Evolutionary conservation across 1,140 invertebrate species (phyloP).

Genomic region (Amyelois transitella): DNA sequence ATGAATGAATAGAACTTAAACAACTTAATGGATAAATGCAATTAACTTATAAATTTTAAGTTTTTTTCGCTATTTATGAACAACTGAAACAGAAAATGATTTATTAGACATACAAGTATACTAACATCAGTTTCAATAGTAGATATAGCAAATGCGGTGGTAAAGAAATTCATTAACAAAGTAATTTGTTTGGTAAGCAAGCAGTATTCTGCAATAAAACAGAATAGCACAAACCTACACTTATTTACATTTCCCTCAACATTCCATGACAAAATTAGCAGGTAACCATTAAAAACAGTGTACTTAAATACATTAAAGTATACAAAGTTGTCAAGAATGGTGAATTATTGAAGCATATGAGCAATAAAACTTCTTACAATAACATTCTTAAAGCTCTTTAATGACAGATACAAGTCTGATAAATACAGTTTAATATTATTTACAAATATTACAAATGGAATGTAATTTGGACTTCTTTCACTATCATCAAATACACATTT

Average conservation of each 20-base stretch:
- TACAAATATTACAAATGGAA: conserved; percentile 65
- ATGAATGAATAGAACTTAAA: conserved; percentile 14
- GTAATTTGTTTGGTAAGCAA: too few species aligned
- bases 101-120: too few species aligned
- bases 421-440: conserved; percentile 29
- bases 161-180: too few species aligned
- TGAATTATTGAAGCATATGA: conserved; percentile 48
- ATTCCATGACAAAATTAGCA: not conserved
- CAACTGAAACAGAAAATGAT: too few species aligned
- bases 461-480: conserved; percentile 62
- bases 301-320: conserved; percentile 38
- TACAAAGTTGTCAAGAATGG: conserved; percentile 18
- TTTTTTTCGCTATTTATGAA: too few species aligned
- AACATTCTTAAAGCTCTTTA: conserved; percentile 63
- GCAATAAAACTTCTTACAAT: conserved; percentile 57
- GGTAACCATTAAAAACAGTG: not conserved
- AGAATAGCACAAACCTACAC: too few species aligned
- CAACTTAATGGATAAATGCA: not conserved
- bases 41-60: too few species aligned
- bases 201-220: too few species aligned
- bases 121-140: too few species aligned
- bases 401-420: conserved; percentile 45
- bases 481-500: conserved; percentile 39
- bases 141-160: too few species aligned
- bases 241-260: not conserved